Base-by-base conservation (phyloP, 2,888 invertebrate genomes). In the Microctonus brassicae region DNA sequence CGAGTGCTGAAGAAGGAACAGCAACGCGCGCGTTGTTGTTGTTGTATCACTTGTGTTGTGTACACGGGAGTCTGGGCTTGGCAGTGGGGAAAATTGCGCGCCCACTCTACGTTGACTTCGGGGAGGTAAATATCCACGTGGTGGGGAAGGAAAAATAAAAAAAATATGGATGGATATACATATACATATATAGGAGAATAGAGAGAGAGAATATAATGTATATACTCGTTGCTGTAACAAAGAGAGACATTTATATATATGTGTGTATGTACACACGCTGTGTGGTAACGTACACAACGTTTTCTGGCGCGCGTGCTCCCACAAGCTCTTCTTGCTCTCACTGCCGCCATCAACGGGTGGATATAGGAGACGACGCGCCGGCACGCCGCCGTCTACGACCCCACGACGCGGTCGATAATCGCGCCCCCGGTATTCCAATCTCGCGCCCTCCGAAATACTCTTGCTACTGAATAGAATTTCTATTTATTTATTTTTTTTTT, bases 391-490 rank as follows among this genome's bases (percentile, higher is more conserved):
- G 76, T 75, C 77, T 74, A 73, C 74, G 73, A 69, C 73, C 68
- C 75, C 53, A 47, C 74, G 75, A 72, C 77, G 75, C 78, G 79
- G 77, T 80, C 80, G 79, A 81, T 81, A 81, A 78, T 72, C 78
- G 73, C 74, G 73, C 74, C 74, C 74, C 74, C 73, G 71, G 65
- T 72, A 47, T 63, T 73, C 77, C 77, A 70, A 74, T 76, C 76
- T 75, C 76, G 72, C 73, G 64, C 68, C 69, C 70, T 66, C 69
- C 57, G 74, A 60, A 1, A 26, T 57, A 7, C 3, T 29, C 26
- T 29, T 29, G 10, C 26, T 57, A 29, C 13, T n/a, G 13, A 39
- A 39, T n/a, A 13, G 5, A 39, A 13, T n/a, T 13, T 47, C n/a
- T n/a, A n/a, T n/a, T n/a, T n/a, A n/a, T n/a, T n/a, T n/a, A n/a